phyloP scores from a whole-genome alignment of 2,797 vertebrate species.

The Cyprinella venusta region DNA sequence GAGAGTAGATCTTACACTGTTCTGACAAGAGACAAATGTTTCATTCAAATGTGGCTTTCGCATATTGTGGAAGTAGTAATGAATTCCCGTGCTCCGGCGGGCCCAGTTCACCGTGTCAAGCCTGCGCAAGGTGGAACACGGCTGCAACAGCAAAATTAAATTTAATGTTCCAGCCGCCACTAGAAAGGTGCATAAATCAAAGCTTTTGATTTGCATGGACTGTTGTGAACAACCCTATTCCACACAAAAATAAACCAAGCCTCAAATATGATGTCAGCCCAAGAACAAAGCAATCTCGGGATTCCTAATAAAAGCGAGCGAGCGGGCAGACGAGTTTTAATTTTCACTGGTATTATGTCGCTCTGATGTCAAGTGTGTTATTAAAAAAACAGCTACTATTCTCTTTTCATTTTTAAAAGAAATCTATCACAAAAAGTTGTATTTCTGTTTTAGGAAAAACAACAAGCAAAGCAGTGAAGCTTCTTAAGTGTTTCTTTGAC shows the following conservation, averaged over 20 bases:
- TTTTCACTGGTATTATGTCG: slow-evolving; percentile 83
- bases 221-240: slow-evolving; percentile 82
- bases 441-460: slow-evolving; percentile 38
- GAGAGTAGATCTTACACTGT: slow-evolving; percentile 82
- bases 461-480: slow-evolving; percentile 57
- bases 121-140: slow-evolving; percentile 75
- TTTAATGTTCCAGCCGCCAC: slow-evolving; percentile 91
- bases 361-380: slow-evolving; percentile 88
- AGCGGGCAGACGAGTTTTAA: slow-evolving; percentile 80
- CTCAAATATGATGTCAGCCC: slow-evolving; percentile 89
- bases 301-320: slow-evolving; percentile 85
- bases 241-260: slow-evolving; percentile 86
- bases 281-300: slow-evolving; percentile 91
- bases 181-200: slow-evolving; percentile 96
- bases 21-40: slow-evolving; percentile 99
- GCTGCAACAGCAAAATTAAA: slow-evolving; percentile 95
- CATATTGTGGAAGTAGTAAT: slow-evolving; percentile 96
- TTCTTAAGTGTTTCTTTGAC: slow-evolving; percentile 11
- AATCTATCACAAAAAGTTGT: slow-evolving; percentile 60
- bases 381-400: slow-evolving; percentile 85
- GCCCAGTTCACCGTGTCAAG: slow-evolving; percentile 90
- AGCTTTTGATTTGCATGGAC: slow-evolving; percentile 95
- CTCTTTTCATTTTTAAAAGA: slow-evolving; percentile 80
- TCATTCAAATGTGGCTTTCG: slow-evolving; percentile 98
- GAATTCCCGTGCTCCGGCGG: slow-evolving; percentile 86